Base-by-base conservation (phyloP, 2,888 invertebrate species). In the Drosophila yooni region DNA sequence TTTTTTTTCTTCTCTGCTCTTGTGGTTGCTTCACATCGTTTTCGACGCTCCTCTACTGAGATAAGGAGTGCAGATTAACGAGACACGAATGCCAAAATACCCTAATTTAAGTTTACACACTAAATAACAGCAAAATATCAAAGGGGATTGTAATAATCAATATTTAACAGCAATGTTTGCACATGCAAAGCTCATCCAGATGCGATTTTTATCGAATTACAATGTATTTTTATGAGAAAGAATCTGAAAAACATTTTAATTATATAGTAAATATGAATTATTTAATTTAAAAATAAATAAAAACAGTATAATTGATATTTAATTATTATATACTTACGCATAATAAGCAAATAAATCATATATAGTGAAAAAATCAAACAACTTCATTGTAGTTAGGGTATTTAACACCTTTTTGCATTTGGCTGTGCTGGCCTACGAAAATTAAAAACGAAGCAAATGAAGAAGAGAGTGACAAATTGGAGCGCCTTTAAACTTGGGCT, bases 401-500 rank as follows among this genome's bases (percentile, higher is more conserved):
- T 40, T 36, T 54, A 27, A 73, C 60, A 63, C 48, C 51, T 68
- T 79, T 79, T 76, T 71, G 79, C 74, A 78, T 76, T 68, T 61
- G 71, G 15, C 27, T 27, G 50, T 60, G 70, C 46, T 70, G 66
- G 53, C 62, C 76, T 62, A 75, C 48, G 61, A 75, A 64, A 64
- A 38, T 52, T 50, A 33, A 60, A 46, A n/a, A 46, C 21, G 54
- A 69, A 63, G 57, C 59, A 59, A 62, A 52, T 25, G 21, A 59
- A 38, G 34, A 52, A 60, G 46, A 52, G 75, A 85, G 87, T 90
- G 87, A 87, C 90, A 87, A 87, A 87, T 90, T 87, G 88, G 88
- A 87, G 87, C 87, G 88, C 74, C 83, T 87, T 88, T 70, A 70
- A 71, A 68, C 85, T 75, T 66, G 63, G 63, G 65, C 52, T 59